Evolutionary conservation across 2,888 invertebrate genomes (phyloP).

Genomic region (Agonopterix subpropinquella): DNA sequence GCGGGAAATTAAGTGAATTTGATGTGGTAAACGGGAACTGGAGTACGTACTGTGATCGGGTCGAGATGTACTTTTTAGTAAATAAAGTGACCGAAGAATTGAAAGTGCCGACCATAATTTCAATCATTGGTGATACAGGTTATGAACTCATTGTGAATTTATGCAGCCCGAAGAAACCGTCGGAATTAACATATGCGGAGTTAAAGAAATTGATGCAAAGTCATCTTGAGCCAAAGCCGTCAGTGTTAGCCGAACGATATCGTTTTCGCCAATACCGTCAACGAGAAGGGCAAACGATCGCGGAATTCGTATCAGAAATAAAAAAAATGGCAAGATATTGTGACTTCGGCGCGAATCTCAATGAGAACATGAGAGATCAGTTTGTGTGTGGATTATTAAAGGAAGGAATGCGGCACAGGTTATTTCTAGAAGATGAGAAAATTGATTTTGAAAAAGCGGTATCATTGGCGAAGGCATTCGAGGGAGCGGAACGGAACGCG

Average conservation of each 20-base stretch:
- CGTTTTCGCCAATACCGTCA: slow-evolving; percentile 7
- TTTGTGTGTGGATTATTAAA: slow-evolving; percentile 3
- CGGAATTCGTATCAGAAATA: slow-evolving; percentile 5
- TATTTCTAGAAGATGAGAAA: slow-evolving; percentile 4
- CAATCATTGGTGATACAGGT: not conserved
- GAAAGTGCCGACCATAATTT: slow-evolving; percentile 1
- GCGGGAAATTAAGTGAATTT: not conserved
- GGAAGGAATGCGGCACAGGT: slow-evolving; percentile 4
- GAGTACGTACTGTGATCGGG: not conserved
- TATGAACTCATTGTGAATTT: slow-evolving; percentile 2
- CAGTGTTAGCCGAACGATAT: slow-evolving; percentile 7
- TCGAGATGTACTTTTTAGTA: not conserved
- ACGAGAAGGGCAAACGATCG: not conserved
- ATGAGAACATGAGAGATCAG: slow-evolving; percentile 6
- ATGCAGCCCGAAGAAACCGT: slow-evolving; percentile 3
- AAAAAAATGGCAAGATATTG: slow-evolving; percentile 1
- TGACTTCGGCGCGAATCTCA: not conserved
- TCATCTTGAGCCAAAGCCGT: slow-evolving; percentile 8
- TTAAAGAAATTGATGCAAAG: not conserved
- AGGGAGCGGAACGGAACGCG: slow-evolving; percentile 2
- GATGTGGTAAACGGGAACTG: not conserved
- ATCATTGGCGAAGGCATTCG: not conserved
- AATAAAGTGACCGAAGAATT: not conserved
- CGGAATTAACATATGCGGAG: slow-evolving; percentile 1
- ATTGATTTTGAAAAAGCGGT: not conserved